A percentile compares a stretch with the other conserved stretches of the same genome.
phyloP scores from a whole-genome alignment of 2,888 invertebrate species.

The Ophion obscuratus region DNA sequence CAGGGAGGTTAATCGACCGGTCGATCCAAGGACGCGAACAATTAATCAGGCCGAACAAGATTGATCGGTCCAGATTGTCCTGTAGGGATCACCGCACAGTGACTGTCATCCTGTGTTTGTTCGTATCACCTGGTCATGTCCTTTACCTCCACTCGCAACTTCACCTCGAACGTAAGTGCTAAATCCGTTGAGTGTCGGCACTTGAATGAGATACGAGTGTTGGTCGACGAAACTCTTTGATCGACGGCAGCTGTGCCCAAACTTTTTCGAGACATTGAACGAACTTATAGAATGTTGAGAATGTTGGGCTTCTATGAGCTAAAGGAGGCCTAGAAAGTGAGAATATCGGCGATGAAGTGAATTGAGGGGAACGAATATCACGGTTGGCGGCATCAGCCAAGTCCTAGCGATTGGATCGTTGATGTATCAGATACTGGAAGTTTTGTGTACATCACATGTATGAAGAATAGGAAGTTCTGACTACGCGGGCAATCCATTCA shows the following conservation, averaged over 20 bases:
- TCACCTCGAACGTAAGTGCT: background rate
- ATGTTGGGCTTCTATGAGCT: background rate
- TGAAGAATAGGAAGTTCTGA: background rate
- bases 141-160: background rate
- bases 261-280: conserved; percentile 16
- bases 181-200: background rate
- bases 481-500: background rate
- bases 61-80: conserved; percentile 45
- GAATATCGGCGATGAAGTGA: background rate
- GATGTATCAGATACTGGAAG: background rate
- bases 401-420: background rate
- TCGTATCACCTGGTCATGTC: background rate
- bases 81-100: conserved; percentile 34
- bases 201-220: background rate
- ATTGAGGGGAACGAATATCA: background rate
- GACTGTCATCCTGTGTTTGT: background rate
- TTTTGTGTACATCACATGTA: background rate
- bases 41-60: conserved; percentile 60
- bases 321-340: background rate
- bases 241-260: background rate
- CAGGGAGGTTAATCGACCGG: conserved; percentile 56
- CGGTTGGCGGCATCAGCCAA: background rate
- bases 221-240: background rate
- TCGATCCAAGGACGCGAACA: conserved; percentile 61
- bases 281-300: background rate